Evolutionary conservation across 1,140 invertebrate species (phyloP), one percentile per base, ranked within the genome.

Genomic region (Galleria mellonella): DNA sequence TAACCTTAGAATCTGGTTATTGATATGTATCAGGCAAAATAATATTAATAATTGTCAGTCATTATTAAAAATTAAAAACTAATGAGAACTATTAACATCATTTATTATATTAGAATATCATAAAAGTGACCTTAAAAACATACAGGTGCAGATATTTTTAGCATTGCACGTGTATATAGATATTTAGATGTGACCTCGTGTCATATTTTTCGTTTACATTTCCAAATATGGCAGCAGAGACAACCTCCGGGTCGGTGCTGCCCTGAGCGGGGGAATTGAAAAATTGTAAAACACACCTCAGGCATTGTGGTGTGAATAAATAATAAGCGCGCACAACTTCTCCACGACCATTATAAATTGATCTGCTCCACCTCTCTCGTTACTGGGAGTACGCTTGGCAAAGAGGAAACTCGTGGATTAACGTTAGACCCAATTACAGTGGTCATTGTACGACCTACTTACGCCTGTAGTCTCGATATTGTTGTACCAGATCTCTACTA

Each of bases 221-320:
- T 41, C 43, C 43, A 46, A 55, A 57, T 43, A 47, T 38, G 43
- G 30, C 35, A 48, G 45, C 47, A 49, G 33, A 40, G 40, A 55
- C 43, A 54, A 48, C 13, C 46, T 48, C 42, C 43, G 49, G 36
- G 50, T 58, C 29, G 55, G 43, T 6, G 17, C 17, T 23, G 17
- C 35, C 14, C 37, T 15, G 43, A 28, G 42, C 37, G 43, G 43
- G 52, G 47, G 55, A 55, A 61, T 57, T 62, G 57, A 69, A 69
- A 65, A 57, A 62, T 60, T 61, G 51, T 61, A 55, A 68, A 64
- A 61, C 55, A 58, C 51, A 56, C 47, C 64, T 65, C 70, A 63
- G 56, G 63, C 65, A 72, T 72, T 73, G 69, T 75, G 61, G 55
- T 70, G 59, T 76, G 63, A 79, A 76, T 79, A 76, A 79, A 69